Percentiles rank a stretch among this genome's conserved stretches.
Conservation (phyloP, 2,888 invertebrate species). For the Cataglyphis cursor region DNA sequence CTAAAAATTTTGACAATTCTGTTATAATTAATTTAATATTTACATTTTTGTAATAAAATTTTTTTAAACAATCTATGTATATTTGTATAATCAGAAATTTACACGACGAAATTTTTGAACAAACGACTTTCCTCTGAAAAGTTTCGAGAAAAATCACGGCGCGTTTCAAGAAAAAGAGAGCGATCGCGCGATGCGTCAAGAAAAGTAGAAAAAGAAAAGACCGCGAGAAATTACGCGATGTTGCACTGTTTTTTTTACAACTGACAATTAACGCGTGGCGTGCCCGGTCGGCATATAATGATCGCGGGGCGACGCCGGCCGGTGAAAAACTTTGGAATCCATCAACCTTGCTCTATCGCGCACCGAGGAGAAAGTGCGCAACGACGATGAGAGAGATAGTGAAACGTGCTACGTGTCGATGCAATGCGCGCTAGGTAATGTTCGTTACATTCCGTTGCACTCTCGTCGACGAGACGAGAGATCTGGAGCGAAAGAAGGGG, state of each 20-base stretch:
- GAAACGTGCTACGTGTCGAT: constrained; percentile 65
- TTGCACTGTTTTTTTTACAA: constrained; percentile 42
- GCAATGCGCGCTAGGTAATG: constrained; percentile 8
- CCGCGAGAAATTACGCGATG: constrained; percentile 27
- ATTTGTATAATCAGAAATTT: background rate
- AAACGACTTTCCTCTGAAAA: background rate
- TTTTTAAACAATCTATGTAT: no score
- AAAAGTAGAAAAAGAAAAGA: background rate
- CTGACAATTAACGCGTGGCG: constrained; percentile 46
- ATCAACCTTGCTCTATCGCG: constrained; percentile 71
- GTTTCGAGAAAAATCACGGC: constrained; percentile 20
- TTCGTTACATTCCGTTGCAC: constrained; percentile 15
- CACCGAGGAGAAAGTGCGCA: constrained; percentile 68
- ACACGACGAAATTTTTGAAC: background rate
- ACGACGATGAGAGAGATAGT: constrained; percentile 70
- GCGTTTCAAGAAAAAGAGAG: constrained; percentile 3
- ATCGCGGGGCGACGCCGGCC: constrained; percentile 35
- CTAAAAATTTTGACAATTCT: background rate
- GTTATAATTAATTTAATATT: no score
- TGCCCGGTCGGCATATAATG: constrained; percentile 35
- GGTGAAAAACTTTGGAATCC: constrained; percentile 62
- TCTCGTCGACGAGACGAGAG: constrained; percentile 7
- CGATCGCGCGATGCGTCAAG: background rate
- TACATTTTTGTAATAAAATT: background rate
- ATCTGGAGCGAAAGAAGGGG: background rate